Evolutionary conservation across 2,888 invertebrate species (phyloP), one percentile per base, ranked within the genome.

Genomic region (Molorchus minor): DNA sequence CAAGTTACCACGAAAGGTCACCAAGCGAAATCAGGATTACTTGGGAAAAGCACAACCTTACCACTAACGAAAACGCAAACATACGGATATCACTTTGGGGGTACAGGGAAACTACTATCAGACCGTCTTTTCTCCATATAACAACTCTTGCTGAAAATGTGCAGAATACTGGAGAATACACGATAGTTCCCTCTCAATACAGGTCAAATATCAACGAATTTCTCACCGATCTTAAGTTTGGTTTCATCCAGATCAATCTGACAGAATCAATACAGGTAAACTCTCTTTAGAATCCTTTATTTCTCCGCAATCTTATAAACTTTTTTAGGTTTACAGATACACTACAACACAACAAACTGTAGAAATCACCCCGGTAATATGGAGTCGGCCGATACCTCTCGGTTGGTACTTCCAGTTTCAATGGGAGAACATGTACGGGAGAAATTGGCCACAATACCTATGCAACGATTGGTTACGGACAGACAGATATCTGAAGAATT

Each of bases 331-430:
- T 1, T 64, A 67, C 33, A 67, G 62, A 7, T 67, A 61, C 25
- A 55, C 61, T 2, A 52, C 61, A 8, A 43, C 41, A 7, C 61
- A 64, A 25, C 33, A 49, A 45, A 58, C 61, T 1, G 56, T 69
- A 21, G 67, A 66, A 2, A 71, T 81, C 19, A 78, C 74, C 1
- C 79, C 79, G 0, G 84, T 91, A 0, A 83, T 97, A 8, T 97
- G 96, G 96, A 94, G 94, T 74, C 87, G 90, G 57, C 95, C 96
- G 0, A 91, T 97, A 64, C 96, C 97, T 1, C 82, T 97, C 8
- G 94, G 86, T 0, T 97, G 96, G 96, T 97, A 96, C 78, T 95
- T 96, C 76, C 87, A 86, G 0, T 88, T 91, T 0, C 95, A 96
- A 79, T 97, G 96, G 96, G 89, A 92, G 76, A 83, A 88, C 13